Evolutionary conservation across 2,888 invertebrate species (phyloP).

Genomic region (Hydropsyche betteni): DNA sequence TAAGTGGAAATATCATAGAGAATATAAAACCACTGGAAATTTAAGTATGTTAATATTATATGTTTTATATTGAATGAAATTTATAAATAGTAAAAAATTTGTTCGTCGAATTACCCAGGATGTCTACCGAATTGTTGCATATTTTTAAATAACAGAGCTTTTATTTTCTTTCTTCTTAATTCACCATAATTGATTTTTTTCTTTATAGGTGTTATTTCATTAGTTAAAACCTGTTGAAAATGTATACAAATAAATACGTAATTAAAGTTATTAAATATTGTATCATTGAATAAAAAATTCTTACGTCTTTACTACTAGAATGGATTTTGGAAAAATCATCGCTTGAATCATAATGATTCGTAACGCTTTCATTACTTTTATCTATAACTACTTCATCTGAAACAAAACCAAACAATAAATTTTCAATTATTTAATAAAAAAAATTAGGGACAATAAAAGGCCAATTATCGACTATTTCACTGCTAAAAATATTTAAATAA

Average conservation of each 20-base stretch:
- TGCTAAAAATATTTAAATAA: no score
- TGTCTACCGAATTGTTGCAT: constrained; percentile 75
- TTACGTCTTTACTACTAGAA: constrained; percentile 59
- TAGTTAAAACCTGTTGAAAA: constrained; percentile 13
- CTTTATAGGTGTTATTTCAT: not conserved
- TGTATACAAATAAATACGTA: no score
- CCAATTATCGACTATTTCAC: no score
- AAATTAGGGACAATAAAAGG: not conserved
- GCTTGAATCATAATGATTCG: constrained; percentile 58
- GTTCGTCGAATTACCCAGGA: constrained; percentile 68
- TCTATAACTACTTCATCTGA: constrained; percentile 15
- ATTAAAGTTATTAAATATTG: no score
- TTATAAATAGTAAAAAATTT: constrained; percentile 53
- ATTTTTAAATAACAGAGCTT: constrained; percentile 76
- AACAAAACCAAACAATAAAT: not conserved
- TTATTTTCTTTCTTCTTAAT: constrained; percentile 61
- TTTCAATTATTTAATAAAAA: no score
- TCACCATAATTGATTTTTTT: constrained; percentile 39
- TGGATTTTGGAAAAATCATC: constrained; percentile 62
- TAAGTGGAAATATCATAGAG: constrained; percentile 81
- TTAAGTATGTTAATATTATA: not conserved
- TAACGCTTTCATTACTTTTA: constrained; percentile 19
- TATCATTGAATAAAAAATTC: constrained; percentile 34
- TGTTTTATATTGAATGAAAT: constrained; percentile 53
- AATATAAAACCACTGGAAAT: constrained; percentile 81